These are phyloP conservation scores for Heterodera filipjevi DNA, from an alignment of 2,888 invertebrate species.

Conservation along the genomic window DNA sequence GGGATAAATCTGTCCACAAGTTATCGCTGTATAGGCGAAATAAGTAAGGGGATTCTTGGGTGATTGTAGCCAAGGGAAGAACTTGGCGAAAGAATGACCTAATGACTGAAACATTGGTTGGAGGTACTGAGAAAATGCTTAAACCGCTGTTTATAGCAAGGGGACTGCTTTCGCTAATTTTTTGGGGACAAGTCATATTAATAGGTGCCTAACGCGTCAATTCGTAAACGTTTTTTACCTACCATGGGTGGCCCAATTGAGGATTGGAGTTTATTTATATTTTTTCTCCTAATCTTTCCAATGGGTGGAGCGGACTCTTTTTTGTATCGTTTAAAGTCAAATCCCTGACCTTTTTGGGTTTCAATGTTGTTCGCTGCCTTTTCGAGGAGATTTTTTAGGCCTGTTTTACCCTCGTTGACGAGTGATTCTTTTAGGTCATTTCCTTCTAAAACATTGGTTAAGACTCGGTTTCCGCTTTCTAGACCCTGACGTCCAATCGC, in stretches of 20 bases:
- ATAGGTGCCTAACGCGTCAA: neutral
- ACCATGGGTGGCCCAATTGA: neutral
- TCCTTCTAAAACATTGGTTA: neutral
- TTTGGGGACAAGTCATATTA: constrained; percentile 12
- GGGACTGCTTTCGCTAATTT: constrained; percentile 16
- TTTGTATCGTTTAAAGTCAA: constrained; percentile 16
- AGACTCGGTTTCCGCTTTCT: constrained; percentile 4
- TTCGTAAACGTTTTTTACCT: neutral
- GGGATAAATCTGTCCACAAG: constrained; percentile 29
- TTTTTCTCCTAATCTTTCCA: neutral
- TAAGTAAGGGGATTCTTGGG: constrained; percentile 24
- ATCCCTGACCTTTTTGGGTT: neutral
- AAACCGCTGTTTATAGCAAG: constrained; percentile 14
- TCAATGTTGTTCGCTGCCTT: constrained; percentile 9
- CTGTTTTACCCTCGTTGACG: neutral
- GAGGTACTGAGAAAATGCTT: constrained; percentile 28
- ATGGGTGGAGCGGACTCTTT: neutral
- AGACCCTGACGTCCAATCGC: neutral
- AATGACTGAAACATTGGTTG: constrained; percentile 29
- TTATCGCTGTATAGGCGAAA: constrained; percentile 28
- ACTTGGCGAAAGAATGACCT: constrained; percentile 15
- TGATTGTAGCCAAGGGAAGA: constrained; percentile 18
- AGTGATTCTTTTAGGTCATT: neutral
- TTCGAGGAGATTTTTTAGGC: neutral
- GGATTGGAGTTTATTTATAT: neutral